Percentiles rank a stretch among this genome's conserved stretches.
These are phyloP conservation scores for Hemithea aestivaria DNA, from an alignment of 2,888 invertebrate genomes.

Conservation along the genomic window DNA sequence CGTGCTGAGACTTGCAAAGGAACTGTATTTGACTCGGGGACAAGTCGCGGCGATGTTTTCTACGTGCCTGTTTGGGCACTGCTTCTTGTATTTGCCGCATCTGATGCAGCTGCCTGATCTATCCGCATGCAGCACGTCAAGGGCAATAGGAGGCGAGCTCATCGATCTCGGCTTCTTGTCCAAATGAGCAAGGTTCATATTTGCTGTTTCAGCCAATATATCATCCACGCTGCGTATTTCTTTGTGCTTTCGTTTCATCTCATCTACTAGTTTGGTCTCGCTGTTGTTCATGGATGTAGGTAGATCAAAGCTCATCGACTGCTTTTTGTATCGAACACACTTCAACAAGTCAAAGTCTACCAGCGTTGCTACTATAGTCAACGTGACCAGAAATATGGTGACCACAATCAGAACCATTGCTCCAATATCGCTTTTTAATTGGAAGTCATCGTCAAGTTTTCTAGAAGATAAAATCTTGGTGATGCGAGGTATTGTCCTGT, in stretches of 20 bases:
- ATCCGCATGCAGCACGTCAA: conserved; percentile 58
- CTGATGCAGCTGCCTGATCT: conserved; percentile 54
- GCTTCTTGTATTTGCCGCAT: conserved; percentile 67
- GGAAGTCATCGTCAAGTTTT: conserved; percentile 44
- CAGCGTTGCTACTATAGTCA: conserved; percentile 62
- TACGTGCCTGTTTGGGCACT: conserved; percentile 45
- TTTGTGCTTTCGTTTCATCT: conserved; percentile 31
- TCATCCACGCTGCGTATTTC: conserved; percentile 36
- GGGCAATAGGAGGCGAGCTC: conserved; percentile 54
- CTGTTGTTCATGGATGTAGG: conserved; percentile 49
- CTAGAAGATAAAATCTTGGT: conserved; percentile 50
- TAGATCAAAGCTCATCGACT: conserved; percentile 58
- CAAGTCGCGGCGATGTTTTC: conserved; percentile 43
- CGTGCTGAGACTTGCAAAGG: conserved; percentile 51
- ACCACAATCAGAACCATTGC: conserved; percentile 49
- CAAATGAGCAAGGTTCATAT: conserved; percentile 48
- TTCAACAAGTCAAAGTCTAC: conserved; percentile 61
- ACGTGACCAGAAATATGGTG: conserved; percentile 42
- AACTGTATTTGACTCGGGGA: conserved; percentile 54
- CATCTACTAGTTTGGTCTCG: conserved; percentile 32
- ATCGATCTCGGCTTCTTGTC: conserved; percentile 37
- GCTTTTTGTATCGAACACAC: conserved; percentile 42
- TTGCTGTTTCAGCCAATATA: conserved; percentile 40
- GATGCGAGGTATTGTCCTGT: conserved; percentile 52
- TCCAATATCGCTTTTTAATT: conserved; percentile 46